Conservation (phyloP, 1,140 invertebrate genomes). For the Penaeus vannamei region DNA sequence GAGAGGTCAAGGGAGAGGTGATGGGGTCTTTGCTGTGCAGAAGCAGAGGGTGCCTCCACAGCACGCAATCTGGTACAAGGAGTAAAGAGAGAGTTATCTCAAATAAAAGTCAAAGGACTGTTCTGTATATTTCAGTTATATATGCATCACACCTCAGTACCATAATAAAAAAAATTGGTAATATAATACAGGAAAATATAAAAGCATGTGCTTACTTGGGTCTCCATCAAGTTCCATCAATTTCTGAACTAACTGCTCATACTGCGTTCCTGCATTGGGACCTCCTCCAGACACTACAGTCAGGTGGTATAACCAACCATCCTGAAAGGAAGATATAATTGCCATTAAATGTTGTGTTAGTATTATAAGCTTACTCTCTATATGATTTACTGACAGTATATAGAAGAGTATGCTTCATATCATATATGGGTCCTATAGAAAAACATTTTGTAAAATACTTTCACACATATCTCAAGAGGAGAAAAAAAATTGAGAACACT, state of each 20-base stretch:
- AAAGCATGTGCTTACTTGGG: conserved; percentile 79
- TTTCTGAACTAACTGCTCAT: conserved; percentile 94
- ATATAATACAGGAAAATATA: not conserved
- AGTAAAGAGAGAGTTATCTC: conserved; percentile 47
- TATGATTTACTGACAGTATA: too few species aligned
- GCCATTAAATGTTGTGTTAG: not conserved
- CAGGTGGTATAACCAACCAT: conserved; percentile 94
- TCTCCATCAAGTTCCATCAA: conserved; percentile 96
- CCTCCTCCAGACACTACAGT: conserved; percentile 94
- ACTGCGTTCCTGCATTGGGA: conserved; percentile 91
- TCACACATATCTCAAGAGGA: too few species aligned
- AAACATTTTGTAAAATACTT: too few species aligned
- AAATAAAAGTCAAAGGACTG: too few species aligned
- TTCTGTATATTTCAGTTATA: not conserved
- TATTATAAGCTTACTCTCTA: too few species aligned
- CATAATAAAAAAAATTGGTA: not conserved
- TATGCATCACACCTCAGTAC: not conserved
- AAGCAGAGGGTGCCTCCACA: conserved; percentile 93
- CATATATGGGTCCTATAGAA: too few species aligned
- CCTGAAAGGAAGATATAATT: conserved; percentile 72
- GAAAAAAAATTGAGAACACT: too few species aligned
- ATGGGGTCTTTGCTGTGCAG: conserved; percentile 93
- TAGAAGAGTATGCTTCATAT: too few species aligned
- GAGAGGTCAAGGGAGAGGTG: conserved; percentile 85
- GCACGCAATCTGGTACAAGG: conserved; percentile 81